Conservation (phyloP, 2,888 invertebrate genomes). For the Troides oblongomaculatus region DNA sequence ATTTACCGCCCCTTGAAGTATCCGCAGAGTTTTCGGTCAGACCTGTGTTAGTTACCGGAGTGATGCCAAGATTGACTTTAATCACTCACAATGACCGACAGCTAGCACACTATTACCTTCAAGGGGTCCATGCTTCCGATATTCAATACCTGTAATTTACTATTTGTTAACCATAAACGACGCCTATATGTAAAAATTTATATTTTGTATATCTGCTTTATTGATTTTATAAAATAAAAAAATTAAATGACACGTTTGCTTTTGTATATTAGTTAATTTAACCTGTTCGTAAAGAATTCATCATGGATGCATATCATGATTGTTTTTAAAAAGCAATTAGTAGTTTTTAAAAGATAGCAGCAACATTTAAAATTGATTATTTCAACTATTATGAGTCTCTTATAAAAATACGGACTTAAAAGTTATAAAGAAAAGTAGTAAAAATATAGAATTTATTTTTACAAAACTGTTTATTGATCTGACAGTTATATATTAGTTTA, state of each 20-base stretch:
- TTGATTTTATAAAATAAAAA: neutral
- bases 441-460: too few species aligned
- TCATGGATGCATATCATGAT: too few species aligned
- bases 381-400: too few species aligned
- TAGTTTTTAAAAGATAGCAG: neutral
- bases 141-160: conserved; percentile 51
- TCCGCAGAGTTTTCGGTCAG: conserved; percentile 33
- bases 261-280: neutral
- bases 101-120: conserved; percentile 55
- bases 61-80: conserved; percentile 46
- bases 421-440: too few species aligned
- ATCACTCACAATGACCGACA: conserved; percentile 53
- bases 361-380: too few species aligned
- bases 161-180: too few species aligned
- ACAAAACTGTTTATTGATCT: too few species aligned
- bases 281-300: neutral
- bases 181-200: neutral
- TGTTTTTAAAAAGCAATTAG: neutral
- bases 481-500: too few species aligned
- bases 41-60: conserved; percentile 46
- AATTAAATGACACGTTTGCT: neutral
- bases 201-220: neutral
- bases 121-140: conserved; percentile 44
- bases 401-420: too few species aligned
- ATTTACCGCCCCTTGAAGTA: conserved; percentile 42